Evolutionary conservation across 2,888 invertebrate genomes (phyloP).

Genomic region (Erpobdella octoculata): DNA sequence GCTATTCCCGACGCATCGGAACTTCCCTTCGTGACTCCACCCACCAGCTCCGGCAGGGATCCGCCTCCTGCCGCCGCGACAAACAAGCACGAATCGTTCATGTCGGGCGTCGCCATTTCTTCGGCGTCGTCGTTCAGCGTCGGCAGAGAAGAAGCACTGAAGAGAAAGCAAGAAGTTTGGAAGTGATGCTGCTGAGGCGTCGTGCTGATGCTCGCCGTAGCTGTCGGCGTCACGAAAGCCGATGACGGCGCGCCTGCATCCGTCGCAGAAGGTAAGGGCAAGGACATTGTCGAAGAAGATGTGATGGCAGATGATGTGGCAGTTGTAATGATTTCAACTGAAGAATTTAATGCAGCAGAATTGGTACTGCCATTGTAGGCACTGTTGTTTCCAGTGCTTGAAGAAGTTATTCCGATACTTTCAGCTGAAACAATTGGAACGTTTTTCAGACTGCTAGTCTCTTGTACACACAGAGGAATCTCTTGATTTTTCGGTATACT

Average conservation of each 20-base stretch:
- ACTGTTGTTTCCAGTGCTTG: background rate
- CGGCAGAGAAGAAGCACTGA: conserved; percentile 33
- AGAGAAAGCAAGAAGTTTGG: conserved; percentile 22
- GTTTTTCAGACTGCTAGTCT: background rate
- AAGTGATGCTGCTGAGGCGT: background rate
- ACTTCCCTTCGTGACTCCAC: conserved; percentile 1
- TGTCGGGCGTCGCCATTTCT: background rate
- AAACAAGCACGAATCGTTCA: conserved; percentile 1
- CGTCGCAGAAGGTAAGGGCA: background rate
- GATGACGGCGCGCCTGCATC: background rate
- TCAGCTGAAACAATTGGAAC: background rate
- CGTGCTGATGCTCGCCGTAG: background rate
- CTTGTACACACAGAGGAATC: background rate
- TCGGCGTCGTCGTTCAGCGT: conserved; percentile 27
- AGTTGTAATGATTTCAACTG: background rate
- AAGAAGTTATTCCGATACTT: background rate
- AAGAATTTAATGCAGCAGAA: background rate
- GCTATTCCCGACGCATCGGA: background rate
- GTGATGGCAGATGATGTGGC: background rate
- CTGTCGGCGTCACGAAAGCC: background rate
- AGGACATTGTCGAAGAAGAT: background rate
- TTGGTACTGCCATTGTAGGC: background rate
- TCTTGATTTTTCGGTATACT: too few species aligned
- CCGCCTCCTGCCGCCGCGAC: conserved; percentile 28
- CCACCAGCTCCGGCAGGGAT: conserved; percentile 32